These are phyloP conservation scores for Illadopsis cleaveri DNA, from an alignment of 2,113 vertebrate species.

Conservation along the genomic window DNA sequence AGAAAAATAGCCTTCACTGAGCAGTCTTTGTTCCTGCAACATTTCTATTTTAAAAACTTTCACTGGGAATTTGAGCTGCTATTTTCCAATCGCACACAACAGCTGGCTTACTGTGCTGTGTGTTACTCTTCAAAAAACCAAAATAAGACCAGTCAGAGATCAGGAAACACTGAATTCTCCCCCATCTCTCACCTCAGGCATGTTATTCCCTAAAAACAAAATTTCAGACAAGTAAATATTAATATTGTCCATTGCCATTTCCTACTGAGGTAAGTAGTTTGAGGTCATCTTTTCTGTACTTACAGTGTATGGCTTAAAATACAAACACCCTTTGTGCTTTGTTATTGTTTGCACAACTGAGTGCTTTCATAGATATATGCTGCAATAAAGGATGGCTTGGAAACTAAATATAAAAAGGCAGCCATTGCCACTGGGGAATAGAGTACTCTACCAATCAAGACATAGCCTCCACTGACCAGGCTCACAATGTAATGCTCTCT, in stretches of 20 bases:
- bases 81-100: background rate
- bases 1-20: background rate
- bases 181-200: background rate
- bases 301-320: constrained; percentile 27
- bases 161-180: background rate
- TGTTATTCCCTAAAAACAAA: background rate
- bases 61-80: background rate
- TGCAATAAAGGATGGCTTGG: constrained; percentile 40
- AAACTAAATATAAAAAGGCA: constrained; percentile 51
- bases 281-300: constrained; percentile 42
- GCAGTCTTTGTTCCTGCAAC: background rate
- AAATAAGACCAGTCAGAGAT: background rate
- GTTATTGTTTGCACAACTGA: constrained; percentile 37
- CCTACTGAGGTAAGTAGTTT: constrained; percentile 27
- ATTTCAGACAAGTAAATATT: background rate
- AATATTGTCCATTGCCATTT: background rate
- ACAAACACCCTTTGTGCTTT: constrained; percentile 9
- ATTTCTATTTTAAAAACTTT: background rate
- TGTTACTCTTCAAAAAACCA: background rate
- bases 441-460: constrained; percentile 1
- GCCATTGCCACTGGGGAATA: constrained; percentile 62
- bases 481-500: constrained; percentile 34
- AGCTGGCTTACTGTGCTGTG: background rate
- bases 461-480: background rate
- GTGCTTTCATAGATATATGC: constrained; percentile 6